Evolutionary conservation across 2,888 invertebrate species (phyloP).

Genomic region (Monoplex corrugatus): DNA sequence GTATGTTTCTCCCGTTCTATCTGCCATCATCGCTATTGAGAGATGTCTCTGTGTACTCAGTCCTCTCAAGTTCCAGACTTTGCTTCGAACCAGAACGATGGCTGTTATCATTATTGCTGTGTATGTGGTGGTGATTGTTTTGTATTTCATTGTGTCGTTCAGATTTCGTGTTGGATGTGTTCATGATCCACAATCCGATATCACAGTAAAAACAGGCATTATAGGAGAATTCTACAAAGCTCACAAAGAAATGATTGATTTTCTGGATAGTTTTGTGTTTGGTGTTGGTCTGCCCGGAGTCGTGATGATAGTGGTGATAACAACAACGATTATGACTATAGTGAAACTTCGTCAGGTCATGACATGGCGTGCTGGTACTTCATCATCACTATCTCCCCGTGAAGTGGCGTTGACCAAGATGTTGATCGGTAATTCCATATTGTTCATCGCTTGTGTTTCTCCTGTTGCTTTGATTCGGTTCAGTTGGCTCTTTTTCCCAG

Average conservation of each 20-base stretch:
- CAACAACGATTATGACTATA: background rate
- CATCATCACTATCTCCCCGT: background rate
- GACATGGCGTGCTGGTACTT: background rate
- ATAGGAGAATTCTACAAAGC: background rate
- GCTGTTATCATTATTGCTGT: background rate
- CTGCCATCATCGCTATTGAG: conserved; percentile 12
- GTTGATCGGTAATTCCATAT: conserved; percentile 3
- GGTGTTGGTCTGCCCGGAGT: background rate
- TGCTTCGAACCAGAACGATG: conserved; percentile 8
- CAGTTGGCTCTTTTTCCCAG: conserved; percentile 18
- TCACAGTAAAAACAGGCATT: background rate
- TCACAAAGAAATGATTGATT: conserved; percentile 3
- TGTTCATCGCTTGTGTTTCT: conserved; percentile 2
- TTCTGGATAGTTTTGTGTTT: background rate
- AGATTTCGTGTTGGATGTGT: background rate
- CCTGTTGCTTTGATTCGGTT: background rate
- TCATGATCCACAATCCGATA: background rate
- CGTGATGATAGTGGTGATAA: background rate
- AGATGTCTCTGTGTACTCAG: background rate
- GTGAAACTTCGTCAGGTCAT: conserved; percentile 1
- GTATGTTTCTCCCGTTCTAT: background rate
- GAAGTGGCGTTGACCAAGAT: conserved; percentile 29
- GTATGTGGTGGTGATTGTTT: background rate
- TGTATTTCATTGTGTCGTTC: background rate
- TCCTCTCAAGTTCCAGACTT: background rate